Evolutionary conservation across 2,113 vertebrate species (phyloP), one percentile per base, ranked within the genome.

Genomic region (Trematomus loennbergii): DNA sequence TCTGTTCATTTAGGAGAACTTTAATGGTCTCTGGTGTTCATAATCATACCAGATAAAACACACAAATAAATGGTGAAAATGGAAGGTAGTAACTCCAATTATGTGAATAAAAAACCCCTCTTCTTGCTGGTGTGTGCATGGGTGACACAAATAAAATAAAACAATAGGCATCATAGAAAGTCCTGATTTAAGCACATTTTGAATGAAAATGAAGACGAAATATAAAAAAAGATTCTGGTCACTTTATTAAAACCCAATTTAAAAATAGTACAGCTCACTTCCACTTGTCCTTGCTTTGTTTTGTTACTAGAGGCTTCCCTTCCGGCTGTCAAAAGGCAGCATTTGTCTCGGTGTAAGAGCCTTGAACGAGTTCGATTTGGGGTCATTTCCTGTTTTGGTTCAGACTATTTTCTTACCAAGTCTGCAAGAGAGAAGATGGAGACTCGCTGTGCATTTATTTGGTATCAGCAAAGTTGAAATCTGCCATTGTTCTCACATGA

Each of bases 321-420:
- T 81, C 52, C 49, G 25, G 20, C 45, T 65, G 6, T 48, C 66
- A 48, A 25, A 72, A 25, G 61, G 20, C 57, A 63, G 43, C 48
- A 4, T 74, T 61, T 13, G 33, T 85, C 59, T 73, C 70, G 2
- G 33, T 3, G 4, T 15, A 6, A 10, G 61, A 65, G 22, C 72
- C 75, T 49, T 45, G 57, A 78, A 29, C 29, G 55, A 0, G 7
- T 54, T 52, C 0, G 0, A 65, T 71, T 65, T 59, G 10, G 53
- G 75, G 78, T 87, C 72, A 76, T 73, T 85, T 92, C 89, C 86
- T 91, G 86, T 82, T 87, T 81, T 53, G 15, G 40, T 78, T 69
- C 55, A 20, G 69, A 73, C 13, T 22, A 7, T 4, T 60, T 20
- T 62, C 36, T 61, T 9, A 60, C 66, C 1, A 72, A 55, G 36